phyloP scores from a whole-genome alignment of 2,113 vertebrate genomes.

The Macaca fascicularis region T2T-MFA8v1.1 NC_088384.1:18232501-18233000 shows the following conservation, averaged over 20 bases:
- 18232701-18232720: neutral
- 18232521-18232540: neutral
- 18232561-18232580: too few relatives aligned
- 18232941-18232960: neutral
- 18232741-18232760: neutral
- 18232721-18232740: neutral
- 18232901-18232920: neutral
- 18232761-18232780: neutral
- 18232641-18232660: neutral
- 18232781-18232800: neutral
- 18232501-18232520: neutral
- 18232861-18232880: neutral
- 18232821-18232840: neutral
- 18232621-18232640: neutral
- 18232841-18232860: neutral
- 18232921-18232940: neutral
- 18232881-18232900: neutral
- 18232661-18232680: neutral
- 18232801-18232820: neutral
- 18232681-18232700: neutral
- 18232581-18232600: rapidly evolving
- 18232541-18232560: rapidly evolving
- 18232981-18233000: neutral
- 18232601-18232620: neutral
- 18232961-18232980: neutral